These are phyloP conservation scores for Caenorhabditis imperialis DNA, from an alignment of 2,888 invertebrate species.

Conservation along the genomic window DNA sequence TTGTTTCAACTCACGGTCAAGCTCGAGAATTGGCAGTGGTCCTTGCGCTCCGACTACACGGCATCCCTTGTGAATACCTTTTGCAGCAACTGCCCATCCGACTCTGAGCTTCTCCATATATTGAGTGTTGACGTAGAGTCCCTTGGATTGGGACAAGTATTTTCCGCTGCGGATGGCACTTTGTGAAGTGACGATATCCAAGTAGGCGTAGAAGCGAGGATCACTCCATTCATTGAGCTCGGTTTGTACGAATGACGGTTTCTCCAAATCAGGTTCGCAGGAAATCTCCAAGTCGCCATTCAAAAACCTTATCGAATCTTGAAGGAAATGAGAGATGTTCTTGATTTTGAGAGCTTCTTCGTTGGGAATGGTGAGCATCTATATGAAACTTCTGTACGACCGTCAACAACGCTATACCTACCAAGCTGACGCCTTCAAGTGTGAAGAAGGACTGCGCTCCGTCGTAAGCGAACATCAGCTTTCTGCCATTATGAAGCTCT, in stretches of 20 bases:
- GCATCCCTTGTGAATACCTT: conserved; percentile 54
- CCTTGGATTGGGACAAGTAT: conserved; percentile 49
- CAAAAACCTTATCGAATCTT: conserved; percentile 42
- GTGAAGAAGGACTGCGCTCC: conserved; percentile 49
- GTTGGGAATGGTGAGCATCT: conserved; percentile 16
- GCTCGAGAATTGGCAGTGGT: conserved; percentile 47
- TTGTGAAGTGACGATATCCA: conserved; percentile 56
- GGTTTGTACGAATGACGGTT: conserved; percentile 43
- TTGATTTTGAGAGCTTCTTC: conserved; percentile 28
- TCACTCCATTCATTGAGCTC: conserved; percentile 49
- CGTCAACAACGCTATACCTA: too few relatives aligned
- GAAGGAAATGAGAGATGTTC: conserved; percentile 31
- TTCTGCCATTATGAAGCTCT: neutral
- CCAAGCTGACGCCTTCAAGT: conserved; percentile 38
- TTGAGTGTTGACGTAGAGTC: conserved; percentile 44
- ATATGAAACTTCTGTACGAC: too few relatives aligned
- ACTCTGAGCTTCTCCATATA: conserved; percentile 18
- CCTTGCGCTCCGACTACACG: conserved; percentile 33
- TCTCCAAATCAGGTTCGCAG: conserved; percentile 42
- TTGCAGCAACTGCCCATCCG: conserved; percentile 45
- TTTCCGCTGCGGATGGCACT: conserved; percentile 48
- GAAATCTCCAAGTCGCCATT: conserved; percentile 37
- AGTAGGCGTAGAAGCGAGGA: conserved; percentile 43
- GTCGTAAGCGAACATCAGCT: conserved; percentile 36
- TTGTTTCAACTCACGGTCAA: conserved; percentile 53